Evolutionary conservation across 2,113 vertebrate genomes (phyloP), one percentile per base, ranked within the genome.

Genomic region (Phylloscopus trochilus): DNA sequence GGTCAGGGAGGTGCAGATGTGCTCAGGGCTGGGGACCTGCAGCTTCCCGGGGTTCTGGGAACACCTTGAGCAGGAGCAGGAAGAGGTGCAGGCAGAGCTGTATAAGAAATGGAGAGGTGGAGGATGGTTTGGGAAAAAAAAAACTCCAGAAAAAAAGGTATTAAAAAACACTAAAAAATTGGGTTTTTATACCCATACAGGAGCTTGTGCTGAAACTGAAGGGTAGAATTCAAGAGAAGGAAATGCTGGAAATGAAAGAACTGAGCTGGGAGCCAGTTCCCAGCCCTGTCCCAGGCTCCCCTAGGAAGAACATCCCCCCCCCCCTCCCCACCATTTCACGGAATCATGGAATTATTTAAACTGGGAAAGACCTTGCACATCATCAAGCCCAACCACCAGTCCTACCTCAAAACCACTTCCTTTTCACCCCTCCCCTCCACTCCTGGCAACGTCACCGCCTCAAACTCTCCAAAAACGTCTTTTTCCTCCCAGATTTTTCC

Each of bases 401-500:
- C 37, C 46, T 8, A 80, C 84, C 80, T 87, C 3, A 1, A 68
- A 87, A 33, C 27, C 59, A 23, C 82, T 58, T 78, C 52, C 60
- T 84, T 66, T 46, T 7, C 73, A 9, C 23, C 20, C 20, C 31
- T n/a, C 30, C 28, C 24, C 37, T 9, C 37, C 37, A n/a, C 37
- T 10, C 37, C 30, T 46, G 1, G 9, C 27, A 52, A 13, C 0
- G 46, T 11, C 58, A 55, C 23, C 73, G 5, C 15, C 70, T n/a
- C 83, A 16, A 17, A 33, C 43, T 22, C 64, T 37, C 35, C 31
- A 19, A 6, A 86, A 62, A 35, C 0, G 2, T 9, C 15, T 3
- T 21, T 60, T 74, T 43, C 1, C 10, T 11, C 51, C 53, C 1
- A 27, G 1, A 5, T 69, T 77, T 73, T 64, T 8, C 3, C 0